phyloP scores from a whole-genome alignment of 2,888 invertebrate genomes.

The Dioctria linearis region DNA sequence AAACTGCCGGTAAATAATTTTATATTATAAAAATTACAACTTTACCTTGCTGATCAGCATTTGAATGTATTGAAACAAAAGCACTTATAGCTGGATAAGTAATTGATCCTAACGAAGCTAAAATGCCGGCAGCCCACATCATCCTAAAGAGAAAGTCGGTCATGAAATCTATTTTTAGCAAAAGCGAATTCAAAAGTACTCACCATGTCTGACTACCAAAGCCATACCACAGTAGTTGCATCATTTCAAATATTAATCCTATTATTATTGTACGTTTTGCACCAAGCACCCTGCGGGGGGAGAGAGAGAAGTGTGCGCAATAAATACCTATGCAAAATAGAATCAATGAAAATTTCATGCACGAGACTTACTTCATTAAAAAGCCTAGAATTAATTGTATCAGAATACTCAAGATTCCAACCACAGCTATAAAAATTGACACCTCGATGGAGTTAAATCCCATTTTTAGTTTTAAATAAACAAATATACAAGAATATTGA shows the following conservation, averaged over 20 bases:
- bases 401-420: slow-evolving; percentile 95
- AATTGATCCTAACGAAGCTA: slow-evolving; percentile 96
- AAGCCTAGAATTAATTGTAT: slow-evolving; percentile 92
- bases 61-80: slow-evolving; percentile 97
- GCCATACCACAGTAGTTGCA: slow-evolving; percentile 98
- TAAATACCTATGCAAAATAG: not conserved
- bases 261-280: slow-evolving; percentile 98
- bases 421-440: slow-evolving; percentile 97
- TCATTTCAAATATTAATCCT: slow-evolving; percentile 95
- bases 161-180: not conserved
- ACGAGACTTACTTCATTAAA: slow-evolving; percentile 76
- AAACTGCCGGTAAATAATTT: not conserved
- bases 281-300: slow-evolving; percentile 79
- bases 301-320: not conserved
- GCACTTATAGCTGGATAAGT: slow-evolving; percentile 99
- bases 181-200: not conserved
- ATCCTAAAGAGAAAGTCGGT: slow-evolving; percentile 75
- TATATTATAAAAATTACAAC: slow-evolving; percentile 1
- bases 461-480: slow-evolving; percentile 97
- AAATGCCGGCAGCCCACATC: slow-evolving; percentile 99
- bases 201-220: slow-evolving; percentile 96
- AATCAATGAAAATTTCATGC: slow-evolving; percentile 11
- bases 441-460: slow-evolving; percentile 96
- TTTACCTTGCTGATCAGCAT: slow-evolving; percentile 95
- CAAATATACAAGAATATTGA: slow-evolving; percentile 99